phyloP scores from a whole-genome alignment of 2,797 vertebrate species.

The Cirrhinus molitorella region DNA sequence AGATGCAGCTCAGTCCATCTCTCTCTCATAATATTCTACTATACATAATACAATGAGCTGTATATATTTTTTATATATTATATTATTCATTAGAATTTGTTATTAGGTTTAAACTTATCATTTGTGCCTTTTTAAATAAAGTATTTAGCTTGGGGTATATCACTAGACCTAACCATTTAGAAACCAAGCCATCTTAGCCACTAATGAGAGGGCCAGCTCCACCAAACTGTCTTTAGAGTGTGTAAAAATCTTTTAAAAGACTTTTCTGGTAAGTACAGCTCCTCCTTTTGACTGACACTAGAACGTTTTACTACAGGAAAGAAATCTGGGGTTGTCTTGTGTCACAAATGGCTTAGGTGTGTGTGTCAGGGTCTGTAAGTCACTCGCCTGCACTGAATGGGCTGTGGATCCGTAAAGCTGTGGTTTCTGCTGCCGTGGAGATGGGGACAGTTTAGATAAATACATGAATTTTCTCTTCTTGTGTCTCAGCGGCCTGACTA shows the following conservation, averaged over 20 bases:
- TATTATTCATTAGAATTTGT: no score
- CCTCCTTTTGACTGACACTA: neutral
- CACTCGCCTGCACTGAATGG: neutral
- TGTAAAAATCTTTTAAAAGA: neutral
- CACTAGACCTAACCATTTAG: neutral
- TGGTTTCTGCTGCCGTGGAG: constrained; percentile 3
- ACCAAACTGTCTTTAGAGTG: neutral
- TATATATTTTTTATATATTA: no score
- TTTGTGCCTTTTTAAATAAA: neutral
- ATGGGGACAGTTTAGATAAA: constrained; percentile 33
- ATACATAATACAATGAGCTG: no score
- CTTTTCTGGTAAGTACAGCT: neutral
- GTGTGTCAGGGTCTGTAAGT: constrained; percentile 1
- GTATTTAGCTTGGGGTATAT: neutral
- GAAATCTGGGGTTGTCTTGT: neutral
- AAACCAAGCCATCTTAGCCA: neutral
- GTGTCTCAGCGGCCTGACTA: neutral
- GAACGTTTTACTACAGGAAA: neutral
- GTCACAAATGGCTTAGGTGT: neutral
- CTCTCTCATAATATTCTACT: no score
- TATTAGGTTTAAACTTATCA: no score
- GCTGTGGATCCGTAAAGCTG: neutral
- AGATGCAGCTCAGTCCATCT: no score
- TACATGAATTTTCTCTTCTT: constrained; percentile 30
- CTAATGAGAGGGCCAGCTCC: neutral